These are phyloP conservation scores for Chiroxiphia lanceolata DNA, from an alignment of 2,797 vertebrate species.

Conservation along the genomic window DNA sequence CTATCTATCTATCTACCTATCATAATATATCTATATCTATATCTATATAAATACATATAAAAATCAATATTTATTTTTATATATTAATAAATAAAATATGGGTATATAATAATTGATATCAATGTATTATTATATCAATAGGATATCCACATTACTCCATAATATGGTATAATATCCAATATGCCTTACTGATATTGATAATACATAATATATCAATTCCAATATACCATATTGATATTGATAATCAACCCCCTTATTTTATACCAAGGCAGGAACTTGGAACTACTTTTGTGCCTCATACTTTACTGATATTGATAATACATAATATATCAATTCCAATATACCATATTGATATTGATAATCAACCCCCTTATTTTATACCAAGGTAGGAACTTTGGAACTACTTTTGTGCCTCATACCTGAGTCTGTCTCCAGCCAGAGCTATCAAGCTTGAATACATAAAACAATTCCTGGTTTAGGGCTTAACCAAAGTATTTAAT, in stretches of 20 bases:
- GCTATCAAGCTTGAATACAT: neutral
- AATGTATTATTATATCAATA: neutral
- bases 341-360: neutral
- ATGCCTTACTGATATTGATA: neutral
- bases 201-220: accelerated
- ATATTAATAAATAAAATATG: neutral
- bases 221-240: neutral
- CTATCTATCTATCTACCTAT: neutral
- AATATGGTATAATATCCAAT: neutral
- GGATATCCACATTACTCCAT: neutral
- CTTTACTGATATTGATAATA: neutral
- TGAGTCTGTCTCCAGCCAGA: neutral
- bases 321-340: accelerated
- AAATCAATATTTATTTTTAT: neutral
- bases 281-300: neutral
- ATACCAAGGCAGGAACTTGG: neutral
- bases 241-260: neutral
- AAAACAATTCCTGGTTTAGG: neutral
- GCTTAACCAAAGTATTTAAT: neutral
- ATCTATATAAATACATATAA: neutral
- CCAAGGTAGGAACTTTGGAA: neutral
- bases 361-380: neutral
- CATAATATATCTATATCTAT: neutral
- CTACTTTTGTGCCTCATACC: neutral
- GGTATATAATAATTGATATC: neutral